These are phyloP conservation scores for Hyphantria cunea DNA, from an alignment of 1,140 invertebrate species.

Conservation along the genomic window DNA sequence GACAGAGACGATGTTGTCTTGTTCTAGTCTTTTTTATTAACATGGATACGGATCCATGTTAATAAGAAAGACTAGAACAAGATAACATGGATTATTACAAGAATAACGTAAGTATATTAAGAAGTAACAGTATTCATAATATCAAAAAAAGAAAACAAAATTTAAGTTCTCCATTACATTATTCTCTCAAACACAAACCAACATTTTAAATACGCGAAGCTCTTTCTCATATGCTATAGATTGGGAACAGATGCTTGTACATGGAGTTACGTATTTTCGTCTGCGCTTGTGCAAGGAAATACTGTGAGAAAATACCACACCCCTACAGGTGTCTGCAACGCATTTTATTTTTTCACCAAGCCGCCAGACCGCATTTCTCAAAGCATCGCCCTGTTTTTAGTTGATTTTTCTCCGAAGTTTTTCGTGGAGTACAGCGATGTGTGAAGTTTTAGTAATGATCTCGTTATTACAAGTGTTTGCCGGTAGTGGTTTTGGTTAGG, in stretches of 20 bases:
- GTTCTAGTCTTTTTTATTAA: no score
- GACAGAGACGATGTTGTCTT: no score
- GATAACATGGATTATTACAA: no score
- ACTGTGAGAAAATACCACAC: slow-evolving; percentile 26
- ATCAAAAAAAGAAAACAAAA: no score
- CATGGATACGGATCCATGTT: no score
- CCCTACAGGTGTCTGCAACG: slow-evolving; percentile 29
- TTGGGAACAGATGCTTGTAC: neutral
- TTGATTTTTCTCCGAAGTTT: slow-evolving; percentile 13
- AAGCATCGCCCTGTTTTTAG: slow-evolving; percentile 26
- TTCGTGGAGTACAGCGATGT: slow-evolving; percentile 7
- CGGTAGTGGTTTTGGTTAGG: slow-evolving; percentile 7
- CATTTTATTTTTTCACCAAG: slow-evolving; percentile 13
- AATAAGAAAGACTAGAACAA: no score
- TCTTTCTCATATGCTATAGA: neutral
- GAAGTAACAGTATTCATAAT: no score
- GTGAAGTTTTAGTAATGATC: slow-evolving; percentile 26
- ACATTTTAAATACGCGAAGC: neutral
- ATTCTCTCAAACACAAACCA: neutral
- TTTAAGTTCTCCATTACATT: no score
- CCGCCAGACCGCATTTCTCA: slow-evolving; percentile 22
- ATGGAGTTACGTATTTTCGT: slow-evolving; percentile 5
- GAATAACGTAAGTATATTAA: no score
- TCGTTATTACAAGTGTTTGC: slow-evolving; percentile 24
- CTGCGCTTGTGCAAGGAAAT: slow-evolving; percentile 26